A percentile compares a stretch with the other conserved stretches of the same genome.
Evolutionary conservation across 2,113 vertebrate species (phyloP).

Genomic region (Cygnus buccinator): DNA sequence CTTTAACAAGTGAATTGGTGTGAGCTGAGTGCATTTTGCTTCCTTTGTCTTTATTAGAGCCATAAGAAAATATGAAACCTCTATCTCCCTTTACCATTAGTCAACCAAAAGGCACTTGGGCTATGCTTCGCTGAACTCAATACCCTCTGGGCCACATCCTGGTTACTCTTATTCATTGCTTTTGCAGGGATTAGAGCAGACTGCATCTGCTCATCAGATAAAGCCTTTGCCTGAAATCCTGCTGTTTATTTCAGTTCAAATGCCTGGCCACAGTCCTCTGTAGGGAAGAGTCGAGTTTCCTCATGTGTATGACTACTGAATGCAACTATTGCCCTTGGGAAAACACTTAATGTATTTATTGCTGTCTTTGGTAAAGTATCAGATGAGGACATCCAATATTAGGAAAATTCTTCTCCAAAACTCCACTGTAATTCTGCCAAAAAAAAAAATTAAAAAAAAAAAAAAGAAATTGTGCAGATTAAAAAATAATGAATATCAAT

Average conservation of each 20-base stretch:
- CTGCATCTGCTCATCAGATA: constrained; percentile 6
- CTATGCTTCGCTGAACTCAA: constrained; percentile 34
- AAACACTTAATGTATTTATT: neutral
- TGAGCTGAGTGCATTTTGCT: neutral
- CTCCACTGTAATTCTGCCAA: neutral
- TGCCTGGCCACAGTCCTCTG: neutral
- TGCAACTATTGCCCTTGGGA: neutral
- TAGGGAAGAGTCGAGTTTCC: neutral
- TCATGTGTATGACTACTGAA: neutral
- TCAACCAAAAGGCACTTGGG: constrained; percentile 7
- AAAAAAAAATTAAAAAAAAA: too few relatives aligned
- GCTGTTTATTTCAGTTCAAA: neutral
- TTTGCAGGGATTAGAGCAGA: neutral
- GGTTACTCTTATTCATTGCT: neutral
- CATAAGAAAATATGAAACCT: neutral
- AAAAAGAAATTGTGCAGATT: neutral
- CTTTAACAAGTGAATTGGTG: neutral
- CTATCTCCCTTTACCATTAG: neutral
- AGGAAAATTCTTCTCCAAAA: neutral
- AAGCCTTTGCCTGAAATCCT: constrained; percentile 12
- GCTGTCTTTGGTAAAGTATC: neutral
- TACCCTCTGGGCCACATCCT: constrained; percentile 31
- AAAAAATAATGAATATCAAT: neutral
- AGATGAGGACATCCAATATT: neutral
- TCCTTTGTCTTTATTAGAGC: neutral